Conservation (phyloP, 1,140 invertebrate species). For the Ceratina australensis region DNA sequence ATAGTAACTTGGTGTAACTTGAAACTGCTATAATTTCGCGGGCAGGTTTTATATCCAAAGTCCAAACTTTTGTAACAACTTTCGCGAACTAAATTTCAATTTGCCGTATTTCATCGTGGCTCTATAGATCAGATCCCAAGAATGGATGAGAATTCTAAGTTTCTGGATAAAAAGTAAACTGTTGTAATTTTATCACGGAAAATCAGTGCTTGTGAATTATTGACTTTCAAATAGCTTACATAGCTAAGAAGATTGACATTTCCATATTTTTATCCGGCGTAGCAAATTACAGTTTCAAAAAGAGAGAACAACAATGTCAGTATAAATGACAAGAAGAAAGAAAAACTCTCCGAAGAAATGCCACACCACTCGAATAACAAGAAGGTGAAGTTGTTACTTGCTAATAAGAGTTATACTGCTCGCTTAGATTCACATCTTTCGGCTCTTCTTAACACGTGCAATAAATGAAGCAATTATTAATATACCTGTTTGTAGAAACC, state of each 20-base stretch:
- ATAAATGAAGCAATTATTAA: too few species aligned
- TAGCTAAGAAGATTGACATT: slow-evolving; percentile 15
- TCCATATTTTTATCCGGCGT: background rate
- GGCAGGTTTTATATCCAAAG: background rate
- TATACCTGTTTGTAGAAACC: too few species aligned
- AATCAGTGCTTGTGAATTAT: too few species aligned
- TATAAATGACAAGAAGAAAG: background rate
- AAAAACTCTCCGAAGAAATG: background rate
- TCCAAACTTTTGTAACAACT: background rate
- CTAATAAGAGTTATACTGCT: too few species aligned
- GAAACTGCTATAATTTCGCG: slow-evolving; percentile 19
- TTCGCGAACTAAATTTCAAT: slow-evolving; percentile 11
- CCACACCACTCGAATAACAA: slow-evolving; percentile 26
- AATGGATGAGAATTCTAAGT: background rate
- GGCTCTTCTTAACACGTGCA: too few species aligned
- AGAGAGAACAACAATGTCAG: background rate
- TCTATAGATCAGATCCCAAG: background rate
- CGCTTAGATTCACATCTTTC: too few species aligned
- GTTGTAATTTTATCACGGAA: too few species aligned
- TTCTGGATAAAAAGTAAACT: too few species aligned
- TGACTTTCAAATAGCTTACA: background rate
- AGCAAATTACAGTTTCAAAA: slow-evolving; percentile 9
- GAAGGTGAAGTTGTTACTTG: too few species aligned
- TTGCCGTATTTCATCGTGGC: background rate
- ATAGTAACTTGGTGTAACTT: slow-evolving; percentile 6